Base-by-base conservation (phyloP, 2,113 vertebrate species). In the Triplophysa tibetana region DNA sequence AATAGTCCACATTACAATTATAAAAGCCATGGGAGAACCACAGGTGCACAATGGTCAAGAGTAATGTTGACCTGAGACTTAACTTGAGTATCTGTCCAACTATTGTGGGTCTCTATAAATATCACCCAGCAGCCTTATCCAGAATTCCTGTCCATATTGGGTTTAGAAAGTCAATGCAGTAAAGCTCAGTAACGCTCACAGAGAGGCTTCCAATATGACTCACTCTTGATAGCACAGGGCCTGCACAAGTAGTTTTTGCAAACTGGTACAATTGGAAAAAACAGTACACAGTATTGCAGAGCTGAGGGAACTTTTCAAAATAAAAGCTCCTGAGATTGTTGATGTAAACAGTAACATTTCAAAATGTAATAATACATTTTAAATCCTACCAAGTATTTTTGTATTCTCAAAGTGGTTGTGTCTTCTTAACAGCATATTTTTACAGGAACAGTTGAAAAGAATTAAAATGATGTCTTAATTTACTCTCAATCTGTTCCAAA, bases 81-180 rank as follows among this genome's bases (percentile, higher is more conserved):
- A 68, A 77, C 67, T 45, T 74, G 67, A 66, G 66, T 77, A 80
- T 80, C 48, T 6, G 65, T 33, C 54, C 54, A 33, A 23, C 62
- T 61, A 78, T 80, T 78, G 56, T 75, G 52, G 38, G 13, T 19
- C 7, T 81, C 81, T 85, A 82, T 82, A 81, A 80, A 85, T 85
- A 82, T 69, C 73, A 24, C 48, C 38, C 41, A 48, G 43, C 8
- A 56, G 69, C 77, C 64, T 75, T 54, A 82, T 79, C 77, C 77
- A 80, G 74, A 73, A 70, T 72, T 79, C 83, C 73, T 80, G 80
- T 78, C 80, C 77, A 80, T 85, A 74, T 33, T 65, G 78, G 79
- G 77, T 70, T 68, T 80, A 69, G 45, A 80, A 38, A 19, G 65
- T 67, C 41, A 48, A 61, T 45, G 56, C 29, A 72, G 63, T 80